These are phyloP conservation scores for Limnephilus marmoratus DNA, from an alignment of 2,888 invertebrate genomes.

Conservation along the genomic window DNA sequence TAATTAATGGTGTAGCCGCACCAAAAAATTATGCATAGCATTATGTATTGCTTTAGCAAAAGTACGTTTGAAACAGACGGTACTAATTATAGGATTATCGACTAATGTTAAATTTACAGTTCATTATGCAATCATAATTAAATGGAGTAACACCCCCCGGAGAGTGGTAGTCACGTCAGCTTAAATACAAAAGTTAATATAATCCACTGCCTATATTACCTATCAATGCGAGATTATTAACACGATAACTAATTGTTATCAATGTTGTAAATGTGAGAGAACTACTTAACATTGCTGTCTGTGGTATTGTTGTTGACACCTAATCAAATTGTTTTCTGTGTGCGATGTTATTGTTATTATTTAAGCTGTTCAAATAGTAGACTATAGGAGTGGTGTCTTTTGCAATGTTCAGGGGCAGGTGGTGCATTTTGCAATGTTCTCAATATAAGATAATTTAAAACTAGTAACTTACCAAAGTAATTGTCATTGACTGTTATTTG, in stretches of 20 bases:
- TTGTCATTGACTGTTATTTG: constrained; percentile 95
- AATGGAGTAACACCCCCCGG: too few relatives aligned
- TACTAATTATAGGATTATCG: too few relatives aligned
- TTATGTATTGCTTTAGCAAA: too few relatives aligned
- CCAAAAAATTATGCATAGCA: too few relatives aligned
- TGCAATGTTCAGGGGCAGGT: neutral
- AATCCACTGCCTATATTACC: too few relatives aligned
- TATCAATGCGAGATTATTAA: neutral
- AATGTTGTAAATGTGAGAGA: neutral
- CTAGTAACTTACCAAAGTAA: constrained; percentile 95
- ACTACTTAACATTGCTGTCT: neutral
- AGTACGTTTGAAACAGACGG: too few relatives aligned
- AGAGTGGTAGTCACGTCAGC: too few relatives aligned
- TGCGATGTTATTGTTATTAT: neutral
- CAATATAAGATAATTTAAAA: constrained; percentile 50
- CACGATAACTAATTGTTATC: neutral
- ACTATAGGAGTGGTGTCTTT: neutral
- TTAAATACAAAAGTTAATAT: too few relatives aligned
- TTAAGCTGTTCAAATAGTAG: neutral
- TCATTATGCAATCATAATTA: too few relatives aligned
- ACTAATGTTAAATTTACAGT: too few relatives aligned
- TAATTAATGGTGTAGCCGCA: too few relatives aligned
- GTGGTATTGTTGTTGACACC: neutral
- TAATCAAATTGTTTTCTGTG: neutral
- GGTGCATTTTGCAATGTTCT: too few relatives aligned